A percentile compares a stretch with the other conserved stretches of the same genome.
phyloP scores from a whole-genome alignment of 2,888 invertebrate genomes.

The Heliconius erato region DNA sequence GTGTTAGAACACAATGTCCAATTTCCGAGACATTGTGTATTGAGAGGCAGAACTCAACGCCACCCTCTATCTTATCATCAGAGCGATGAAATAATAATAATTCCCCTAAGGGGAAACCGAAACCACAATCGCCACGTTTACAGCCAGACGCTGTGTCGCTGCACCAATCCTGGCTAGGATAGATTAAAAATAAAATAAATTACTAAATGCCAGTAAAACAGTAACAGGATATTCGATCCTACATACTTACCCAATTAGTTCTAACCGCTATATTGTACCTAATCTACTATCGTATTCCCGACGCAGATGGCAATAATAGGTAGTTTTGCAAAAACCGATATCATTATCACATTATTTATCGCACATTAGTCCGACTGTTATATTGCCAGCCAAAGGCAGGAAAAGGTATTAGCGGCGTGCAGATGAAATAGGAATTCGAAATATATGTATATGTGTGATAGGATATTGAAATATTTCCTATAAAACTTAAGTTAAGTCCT shows the following conservation, averaged over 20 bases:
- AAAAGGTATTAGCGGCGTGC: background rate
- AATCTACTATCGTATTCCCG: conserved; percentile 29
- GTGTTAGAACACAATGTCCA: no score
- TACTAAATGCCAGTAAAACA: background rate
- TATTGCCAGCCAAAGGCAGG: conserved; percentile 8
- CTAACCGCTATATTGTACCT: conserved; percentile 25
- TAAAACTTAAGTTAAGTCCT: no score
- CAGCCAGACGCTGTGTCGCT: no score
- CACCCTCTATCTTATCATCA: no score
- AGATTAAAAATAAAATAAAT: no score
- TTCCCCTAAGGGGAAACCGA: no score
- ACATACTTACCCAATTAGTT: conserved; percentile 34
- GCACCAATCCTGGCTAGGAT: no score
- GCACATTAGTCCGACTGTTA: conserved; percentile 26
- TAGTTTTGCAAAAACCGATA: conserved; percentile 40
- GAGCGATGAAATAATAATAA: no score
- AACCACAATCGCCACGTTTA: no score
- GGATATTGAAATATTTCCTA: background rate
- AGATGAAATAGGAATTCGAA: background rate
- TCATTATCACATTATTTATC: conserved; percentile 38
- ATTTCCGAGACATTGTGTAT: no score
- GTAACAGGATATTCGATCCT: background rate
- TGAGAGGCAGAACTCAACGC: no score
- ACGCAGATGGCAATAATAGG: conserved; percentile 43
- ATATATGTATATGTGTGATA: background rate